Percentiles rank a stretch among this genome's conserved stretches.
Evolutionary conservation across 2,797 vertebrate species (phyloP).

Genomic region (Odontamblyopus lacepedii): DNA sequence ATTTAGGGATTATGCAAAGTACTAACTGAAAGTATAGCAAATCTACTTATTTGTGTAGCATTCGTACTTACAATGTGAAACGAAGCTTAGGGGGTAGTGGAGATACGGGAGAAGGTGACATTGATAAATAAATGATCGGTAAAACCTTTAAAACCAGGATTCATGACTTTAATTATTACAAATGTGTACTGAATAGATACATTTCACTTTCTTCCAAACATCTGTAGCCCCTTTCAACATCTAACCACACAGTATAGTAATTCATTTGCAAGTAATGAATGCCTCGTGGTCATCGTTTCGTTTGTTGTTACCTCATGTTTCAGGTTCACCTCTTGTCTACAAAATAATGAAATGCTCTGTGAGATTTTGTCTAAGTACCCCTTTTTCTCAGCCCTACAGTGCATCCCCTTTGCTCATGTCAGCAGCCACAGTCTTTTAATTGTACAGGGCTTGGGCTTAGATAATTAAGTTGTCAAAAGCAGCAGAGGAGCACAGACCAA

Average conservation of each 20-base stretch:
- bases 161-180: not conserved
- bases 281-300: not conserved
- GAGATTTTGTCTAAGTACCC: slow-evolving; percentile 17
- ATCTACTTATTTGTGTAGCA: too few relatives aligned
- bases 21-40: too few relatives aligned
- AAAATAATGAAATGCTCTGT: not conserved
- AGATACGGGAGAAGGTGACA: not conserved
- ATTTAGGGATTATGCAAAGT: too few relatives aligned
- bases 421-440: slow-evolving; percentile 64
- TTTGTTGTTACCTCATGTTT: not conserved
- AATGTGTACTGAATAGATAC: too few relatives aligned
- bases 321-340: not conserved
- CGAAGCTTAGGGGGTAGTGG: too few relatives aligned
- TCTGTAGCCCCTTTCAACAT: not conserved
- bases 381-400: slow-evolving; percentile 35
- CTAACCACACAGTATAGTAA: not conserved
- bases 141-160: not conserved
- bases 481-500: slow-evolving; percentile 38
- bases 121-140: not conserved
- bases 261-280: not conserved
- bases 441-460: slow-evolving; percentile 48
- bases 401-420: slow-evolving; percentile 26
- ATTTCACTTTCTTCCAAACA: too few relatives aligned
- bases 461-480: slow-evolving; percentile 73
- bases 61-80: too few relatives aligned